Conservation (phyloP, 1,140 invertebrate genomes). For the Papilio polyxenes region DNA sequence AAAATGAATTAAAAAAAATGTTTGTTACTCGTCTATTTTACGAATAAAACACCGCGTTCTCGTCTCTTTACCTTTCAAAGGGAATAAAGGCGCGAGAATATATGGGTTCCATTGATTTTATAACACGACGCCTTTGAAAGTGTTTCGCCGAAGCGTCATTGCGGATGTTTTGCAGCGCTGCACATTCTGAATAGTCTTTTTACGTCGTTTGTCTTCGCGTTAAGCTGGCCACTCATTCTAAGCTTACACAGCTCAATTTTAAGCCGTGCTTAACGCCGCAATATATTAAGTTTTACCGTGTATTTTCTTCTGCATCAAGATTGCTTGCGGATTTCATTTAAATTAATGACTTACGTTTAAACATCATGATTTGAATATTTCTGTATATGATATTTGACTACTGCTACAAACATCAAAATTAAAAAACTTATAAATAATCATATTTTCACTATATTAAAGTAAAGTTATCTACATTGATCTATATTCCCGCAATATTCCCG, state of each 20-base stretch:
- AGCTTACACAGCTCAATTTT: slow-evolving; percentile 40
- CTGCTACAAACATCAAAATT: too few relatives aligned
- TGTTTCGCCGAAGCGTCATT: slow-evolving; percentile 36
- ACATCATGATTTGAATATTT: neutral
- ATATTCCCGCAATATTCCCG: neutral
- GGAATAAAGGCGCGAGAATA: slow-evolving; percentile 37
- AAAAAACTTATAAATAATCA: too few relatives aligned
- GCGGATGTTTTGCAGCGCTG: slow-evolving; percentile 37
- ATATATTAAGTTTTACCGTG: slow-evolving; percentile 33
- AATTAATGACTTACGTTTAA: neutral
- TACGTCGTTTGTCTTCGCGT: slow-evolving; percentile 38
- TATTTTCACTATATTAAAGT: too few relatives aligned
- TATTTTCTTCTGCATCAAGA: slow-evolving; percentile 30
- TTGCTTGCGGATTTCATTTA: slow-evolving; percentile 3
- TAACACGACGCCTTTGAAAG: slow-evolving; percentile 38
- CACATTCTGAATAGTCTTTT: slow-evolving; percentile 40
- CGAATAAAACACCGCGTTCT: slow-evolving; percentile 35
- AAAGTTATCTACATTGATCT: too few relatives aligned
- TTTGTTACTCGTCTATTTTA: slow-evolving; percentile 12
- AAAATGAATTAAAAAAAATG: neutral
- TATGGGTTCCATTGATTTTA: slow-evolving; percentile 40
- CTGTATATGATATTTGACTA: neutral
- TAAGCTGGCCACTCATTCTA: slow-evolving; percentile 40
- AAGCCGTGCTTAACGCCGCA: slow-evolving; percentile 35
- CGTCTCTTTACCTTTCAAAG: slow-evolving; percentile 38